These are phyloP conservation scores for Erythrocercus mccallii DNA, from an alignment of 2,113 vertebrate genomes.

Conservation along the genomic window DNA sequence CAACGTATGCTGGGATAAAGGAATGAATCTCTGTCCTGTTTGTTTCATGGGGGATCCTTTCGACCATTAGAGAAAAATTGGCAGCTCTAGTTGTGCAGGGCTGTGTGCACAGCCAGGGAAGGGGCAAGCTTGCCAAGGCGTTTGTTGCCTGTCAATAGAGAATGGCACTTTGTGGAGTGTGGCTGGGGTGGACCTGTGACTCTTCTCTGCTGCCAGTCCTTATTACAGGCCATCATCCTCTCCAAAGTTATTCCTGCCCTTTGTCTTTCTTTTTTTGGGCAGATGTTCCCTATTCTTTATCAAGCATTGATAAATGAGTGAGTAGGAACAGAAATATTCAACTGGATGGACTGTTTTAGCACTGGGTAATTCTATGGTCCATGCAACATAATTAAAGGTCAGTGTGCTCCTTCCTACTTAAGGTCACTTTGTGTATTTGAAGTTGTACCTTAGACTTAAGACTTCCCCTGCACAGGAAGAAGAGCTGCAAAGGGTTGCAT, in stretches of 20 bases:
- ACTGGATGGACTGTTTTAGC: neutral
- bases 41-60: neutral
- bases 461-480: neutral
- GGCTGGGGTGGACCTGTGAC: neutral
- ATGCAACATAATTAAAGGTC: neutral
- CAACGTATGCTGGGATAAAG: neutral
- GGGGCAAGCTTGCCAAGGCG: neutral
- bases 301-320: neutral
- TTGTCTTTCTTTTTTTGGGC: neutral
- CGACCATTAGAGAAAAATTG: neutral
- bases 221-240: neutral
- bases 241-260: neutral
- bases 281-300: neutral
- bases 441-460: neutral
- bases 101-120: neutral
- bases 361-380: neutral
- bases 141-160: neutral
- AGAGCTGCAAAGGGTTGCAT: neutral
- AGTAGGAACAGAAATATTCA: neutral
- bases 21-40: neutral
- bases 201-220: neutral
- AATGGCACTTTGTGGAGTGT: neutral
- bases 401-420: neutral
- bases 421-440: neutral
- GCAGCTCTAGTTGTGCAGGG: neutral